Base-by-base conservation (phyloP, 1,140 invertebrate genomes). In the Drosophila persimilis region DNA sequence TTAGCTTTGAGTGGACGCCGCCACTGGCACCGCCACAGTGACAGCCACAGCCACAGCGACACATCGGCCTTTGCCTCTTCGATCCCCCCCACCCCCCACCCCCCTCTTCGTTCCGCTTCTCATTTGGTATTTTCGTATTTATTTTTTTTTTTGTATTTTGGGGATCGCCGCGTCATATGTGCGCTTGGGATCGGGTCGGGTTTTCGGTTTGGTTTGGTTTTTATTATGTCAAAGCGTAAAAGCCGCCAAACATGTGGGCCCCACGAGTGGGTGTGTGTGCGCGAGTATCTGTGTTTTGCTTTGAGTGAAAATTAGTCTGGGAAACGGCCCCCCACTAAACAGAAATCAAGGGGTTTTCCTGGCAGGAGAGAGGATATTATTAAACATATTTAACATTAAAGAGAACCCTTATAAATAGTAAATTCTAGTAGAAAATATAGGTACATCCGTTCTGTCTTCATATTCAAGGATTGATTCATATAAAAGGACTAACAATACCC, bases 1-100 rank as follows among this genome's bases (percentile, higher is more conserved):
- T 88, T 88, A 88, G 83, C 83, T 88, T 88, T 88, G 83, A 88
- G 71, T 89, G 83, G 78, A 83, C 83, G 83, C 83, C 70, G 80
- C 66, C 61, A 55, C 63, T 5, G 24, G 24, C 24, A 26, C 24
- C 24, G 24, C 24, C 24, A 4, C 24, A 26, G 24, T 5, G 4
- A 26, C 24, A 26, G 80, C 66, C 61, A 55, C 63, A 43, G 73
- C n/a, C 20, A 54, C 17, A 29, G 45, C 29, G 64, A 43, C 52
- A 55, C 52, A 55, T 54, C 60, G 67, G 45, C 26, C 35, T 39
- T 39, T 35, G 9, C 31, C 8, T 9, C 31, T 35, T 35, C 9
- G 9, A 20, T 1, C 20, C 20, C 29, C 29, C 0, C 20, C 20
- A 7, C 29, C 0, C 8, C 31, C 6, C 9, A 2, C 8, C 35